Evolutionary conservation across 2,797 vertebrate species (phyloP).

Genomic region (Pempheris klunzingeri): DNA sequence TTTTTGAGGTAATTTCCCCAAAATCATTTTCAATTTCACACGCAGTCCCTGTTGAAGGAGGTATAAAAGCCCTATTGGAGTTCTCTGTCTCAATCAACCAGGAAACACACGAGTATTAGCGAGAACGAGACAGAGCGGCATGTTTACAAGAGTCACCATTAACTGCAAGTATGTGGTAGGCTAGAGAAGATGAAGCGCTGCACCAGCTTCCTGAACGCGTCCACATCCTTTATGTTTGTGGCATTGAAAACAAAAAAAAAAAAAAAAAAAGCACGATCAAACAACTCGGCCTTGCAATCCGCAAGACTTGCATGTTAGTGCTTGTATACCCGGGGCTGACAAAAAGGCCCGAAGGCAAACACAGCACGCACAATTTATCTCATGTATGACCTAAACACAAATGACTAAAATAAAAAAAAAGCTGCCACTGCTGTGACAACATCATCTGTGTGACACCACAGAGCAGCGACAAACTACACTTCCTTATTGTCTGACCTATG

Average conservation of each 20-base stretch:
- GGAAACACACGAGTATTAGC: slow-evolving; percentile 29
- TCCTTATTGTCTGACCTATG: slow-evolving; percentile 77
- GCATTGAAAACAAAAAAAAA: slow-evolving; percentile 16
- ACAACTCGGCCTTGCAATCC: slow-evolving; percentile 1
- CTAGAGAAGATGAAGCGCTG: slow-evolving; percentile 34
- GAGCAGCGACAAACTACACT: slow-evolving; percentile 45
- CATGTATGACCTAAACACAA: slow-evolving; percentile 12
- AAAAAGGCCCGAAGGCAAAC: slow-evolving; percentile 11
- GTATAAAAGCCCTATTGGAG: slow-evolving; percentile 43
- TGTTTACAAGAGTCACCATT: slow-evolving; percentile 16
- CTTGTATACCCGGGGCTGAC: neutral
- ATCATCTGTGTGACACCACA: slow-evolving; percentile 21
- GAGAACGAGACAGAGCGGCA: neutral
- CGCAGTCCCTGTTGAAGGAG: slow-evolving; percentile 40
- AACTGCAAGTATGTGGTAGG: slow-evolving; percentile 30
- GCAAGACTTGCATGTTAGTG: neutral
- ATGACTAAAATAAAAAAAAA: slow-evolving; percentile 11
- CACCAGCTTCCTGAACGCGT: slow-evolving; percentile 52
- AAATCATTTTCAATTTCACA: slow-evolving; percentile 73
- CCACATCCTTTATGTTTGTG: slow-evolving; percentile 57
- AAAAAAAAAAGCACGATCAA: slow-evolving; percentile 11
- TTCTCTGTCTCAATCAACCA: slow-evolving; percentile 36
- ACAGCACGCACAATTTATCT: neutral
- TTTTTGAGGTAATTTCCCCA: slow-evolving; percentile 71
- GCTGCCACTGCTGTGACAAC: slow-evolving; percentile 3